Evolutionary conservation across 2,888 invertebrate genomes (phyloP), one percentile per base, ranked within the genome.

Genomic region (Lottia scabra): DNA sequence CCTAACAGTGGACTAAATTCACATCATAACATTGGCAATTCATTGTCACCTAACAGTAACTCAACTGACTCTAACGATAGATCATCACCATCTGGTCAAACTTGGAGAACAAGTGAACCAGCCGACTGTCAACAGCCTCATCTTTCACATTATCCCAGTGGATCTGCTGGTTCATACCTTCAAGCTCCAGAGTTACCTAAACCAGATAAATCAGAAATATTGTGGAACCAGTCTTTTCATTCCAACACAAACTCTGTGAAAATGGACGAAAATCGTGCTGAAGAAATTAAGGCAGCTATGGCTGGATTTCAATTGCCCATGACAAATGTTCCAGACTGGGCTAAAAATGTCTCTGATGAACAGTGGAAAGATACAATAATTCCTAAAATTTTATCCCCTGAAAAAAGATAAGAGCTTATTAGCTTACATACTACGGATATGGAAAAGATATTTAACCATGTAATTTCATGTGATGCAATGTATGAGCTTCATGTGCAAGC

Each of bases 311-410:
- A 82, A 46, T 72, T 87, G 12, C 87, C 87, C 6, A 48, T 69
- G 26, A 78, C 81, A 48, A 81, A 81, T 78, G 81, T 86, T 73
- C 87, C 87, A 63, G 81, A 83, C 44, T 87, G 87, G 87, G 87
- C 87, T 26, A 76, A 74, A 45, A 63, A 77, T 43, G 70, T 87
- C 8, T 80, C 86, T 30, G 87, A 87, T 62, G 86, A 85, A 38
- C 83, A 85, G 65, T 87, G 87, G 87, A 83, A 84, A 45, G 71
- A 76, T 48, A 80, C 82, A 68, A 64, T 83, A 62, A 66, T 82
- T 16, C 65, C 44, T 69, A 81, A 75, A 78, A 78, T 91, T 15
- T 13, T 27, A 63, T 67, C 56, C 12, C 63, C 46, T 48, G 19
- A 43, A 70, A 38, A 46, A 30, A 30, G 26, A 56, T 38, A 38